These are phyloP conservation scores for Gymnobelideus leadbeateri DNA, from an alignment of 2,113 vertebrate species.

Conservation along the genomic window DNA sequence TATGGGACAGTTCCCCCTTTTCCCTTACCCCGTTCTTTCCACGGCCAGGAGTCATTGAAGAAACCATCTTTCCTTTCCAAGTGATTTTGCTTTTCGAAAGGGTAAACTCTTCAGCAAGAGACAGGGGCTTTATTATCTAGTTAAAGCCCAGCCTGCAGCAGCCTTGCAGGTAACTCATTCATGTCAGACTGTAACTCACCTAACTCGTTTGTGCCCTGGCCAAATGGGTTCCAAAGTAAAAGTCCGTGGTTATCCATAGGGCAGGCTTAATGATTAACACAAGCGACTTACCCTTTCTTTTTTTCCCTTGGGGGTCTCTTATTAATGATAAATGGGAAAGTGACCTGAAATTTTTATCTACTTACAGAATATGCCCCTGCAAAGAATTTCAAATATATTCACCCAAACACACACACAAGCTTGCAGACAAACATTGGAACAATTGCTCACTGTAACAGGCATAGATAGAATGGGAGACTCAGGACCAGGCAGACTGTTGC, in stretches of 20 bases:
- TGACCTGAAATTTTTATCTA: conserved; percentile 52
- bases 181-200: conserved; percentile 64
- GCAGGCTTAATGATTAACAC: conserved; percentile 86
- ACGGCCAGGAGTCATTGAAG: conserved; percentile 26
- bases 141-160: conserved; percentile 34
- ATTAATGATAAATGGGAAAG: conserved; percentile 25
- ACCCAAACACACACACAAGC: conserved; percentile 25
- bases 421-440: conserved; percentile 49
- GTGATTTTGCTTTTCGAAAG: conserved; percentile 25
- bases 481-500: background rate
- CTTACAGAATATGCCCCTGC: conserved; percentile 13
- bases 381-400: conserved; percentile 58
- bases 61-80: conserved; percentile 37
- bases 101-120: background rate
- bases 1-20: conserved; percentile 66
- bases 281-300: conserved; percentile 68
- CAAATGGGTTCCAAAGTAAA: conserved; percentile 33
- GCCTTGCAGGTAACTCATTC: background rate
- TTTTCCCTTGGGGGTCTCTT: conserved; percentile 65
- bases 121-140: accelerated
- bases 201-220: conserved; percentile 70
- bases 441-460: conserved; percentile 27
- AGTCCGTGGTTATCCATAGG: conserved; percentile 56
- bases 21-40: conserved; percentile 32
- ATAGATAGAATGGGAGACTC: background rate